Base-by-base conservation (phyloP, 2,113 vertebrate species). In the Reinhardtius hippoglossoides region DNA sequence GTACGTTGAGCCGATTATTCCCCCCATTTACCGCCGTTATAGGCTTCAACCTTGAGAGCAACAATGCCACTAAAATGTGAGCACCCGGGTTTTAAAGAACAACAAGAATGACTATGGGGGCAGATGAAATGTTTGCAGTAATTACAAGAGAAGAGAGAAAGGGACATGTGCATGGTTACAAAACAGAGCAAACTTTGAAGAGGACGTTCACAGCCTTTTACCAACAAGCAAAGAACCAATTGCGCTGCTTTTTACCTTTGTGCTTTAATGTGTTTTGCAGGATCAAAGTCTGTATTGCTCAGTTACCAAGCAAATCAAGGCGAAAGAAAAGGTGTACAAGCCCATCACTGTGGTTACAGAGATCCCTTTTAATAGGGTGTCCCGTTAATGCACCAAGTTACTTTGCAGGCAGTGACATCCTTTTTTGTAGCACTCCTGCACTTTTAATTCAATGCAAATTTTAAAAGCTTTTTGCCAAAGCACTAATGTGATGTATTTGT, bases 181-280 rank as follows among this genome's bases (percentile, higher is more conserved):
- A 26, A 60, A 23, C 16, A 2, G 18, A 13, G 9, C 24, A 2
- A 21, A 55, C 18, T 56, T 23, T 48, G 23, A 67, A 42, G 37
- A 44, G 26, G 8, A 55, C 55, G 60, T 71, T 55, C 7, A 44
- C 21, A 62, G 50, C 23, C 23, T 16, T 37, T 42, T 50, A 35
- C 42, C 52, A 68, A 48, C 35, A 68, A 48, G 42, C 64, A 44
- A 35, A 67, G 35, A 61, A 67, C 15, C 18, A 68, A 65, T 46
- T 40, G 20, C 16, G 7, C 56, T 27, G 16, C 50, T 81, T 74
- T 74, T 71, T 71, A 65, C 50, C 23, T 55, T 31, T 61, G 61
- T 78, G 65, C 63, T 58, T 82, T 26, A 18, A 71, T 82, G 56
- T 12, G 56, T 61, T 66, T 74, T 56, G 37, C 23, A 52, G 54